phyloP scores from a whole-genome alignment of 1,140 invertebrate species.

The Bombus superbus region DNA sequence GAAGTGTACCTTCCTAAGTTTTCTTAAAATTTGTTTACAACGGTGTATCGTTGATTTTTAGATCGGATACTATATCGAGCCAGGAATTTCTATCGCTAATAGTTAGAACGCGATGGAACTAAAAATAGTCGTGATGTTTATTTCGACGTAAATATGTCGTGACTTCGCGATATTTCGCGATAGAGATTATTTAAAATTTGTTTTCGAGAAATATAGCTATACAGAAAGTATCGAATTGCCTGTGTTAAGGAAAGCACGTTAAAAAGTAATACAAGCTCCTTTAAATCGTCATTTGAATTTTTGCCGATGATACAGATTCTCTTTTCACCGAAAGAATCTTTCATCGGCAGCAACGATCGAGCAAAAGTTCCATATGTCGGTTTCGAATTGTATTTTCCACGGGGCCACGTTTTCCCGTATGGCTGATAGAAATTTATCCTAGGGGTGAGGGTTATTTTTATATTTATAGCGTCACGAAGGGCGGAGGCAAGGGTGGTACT shows the following conservation, averaged over 20 bases:
- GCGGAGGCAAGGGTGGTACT: constrained; percentile 70
- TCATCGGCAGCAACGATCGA: constrained; percentile 21
- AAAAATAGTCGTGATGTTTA: not conserved
- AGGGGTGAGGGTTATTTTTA: constrained; percentile 72
- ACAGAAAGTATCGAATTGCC: no score
- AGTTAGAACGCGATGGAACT: not conserved
- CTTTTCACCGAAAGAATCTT: not conserved
- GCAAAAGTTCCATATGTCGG: constrained; percentile 72
- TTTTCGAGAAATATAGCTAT: no score
- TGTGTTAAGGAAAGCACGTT: no score
- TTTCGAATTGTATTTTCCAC: constrained; percentile 76
- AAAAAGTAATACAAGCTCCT: not conserved
- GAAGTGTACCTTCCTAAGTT: not conserved
- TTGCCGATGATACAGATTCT: not conserved
- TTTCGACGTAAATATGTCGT: no score
- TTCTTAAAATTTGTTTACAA: not conserved
- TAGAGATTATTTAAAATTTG: no score
- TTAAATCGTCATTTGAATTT: not conserved
- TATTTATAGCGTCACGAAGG: constrained; percentile 75
- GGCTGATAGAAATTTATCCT: constrained; percentile 52
- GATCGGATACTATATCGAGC: accelerated
- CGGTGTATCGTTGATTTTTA: not conserved
- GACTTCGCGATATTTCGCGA: no score
- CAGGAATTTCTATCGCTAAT: not conserved
- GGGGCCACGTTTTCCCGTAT: constrained; percentile 36